Conservation (phyloP, 2,797 vertebrate genomes). For the Enteromius trimaculatus region DNA sequence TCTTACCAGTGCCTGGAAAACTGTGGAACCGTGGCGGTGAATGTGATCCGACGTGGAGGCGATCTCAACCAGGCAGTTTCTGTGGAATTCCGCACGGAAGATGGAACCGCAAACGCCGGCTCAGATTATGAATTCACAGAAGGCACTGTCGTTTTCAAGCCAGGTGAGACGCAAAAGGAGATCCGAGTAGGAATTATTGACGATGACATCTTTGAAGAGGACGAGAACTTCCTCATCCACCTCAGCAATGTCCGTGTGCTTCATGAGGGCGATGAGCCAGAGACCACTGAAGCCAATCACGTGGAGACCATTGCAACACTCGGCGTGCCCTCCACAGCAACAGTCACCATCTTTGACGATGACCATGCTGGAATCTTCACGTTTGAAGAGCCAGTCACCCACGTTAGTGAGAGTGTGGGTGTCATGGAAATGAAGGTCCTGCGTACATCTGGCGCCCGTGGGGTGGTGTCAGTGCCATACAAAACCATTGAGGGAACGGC, state of each 20-base stretch:
- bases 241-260: constrained; percentile 88
- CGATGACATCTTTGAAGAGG: constrained; percentile 98
- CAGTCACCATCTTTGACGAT: constrained; percentile 97
- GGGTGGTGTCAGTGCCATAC: constrained; percentile 93
- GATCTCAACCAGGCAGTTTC: constrained; percentile 88
- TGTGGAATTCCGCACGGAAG: constrained; percentile 96
- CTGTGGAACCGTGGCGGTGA: constrained; percentile 95
- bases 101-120: constrained; percentile 95
- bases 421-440: constrained; percentile 97
- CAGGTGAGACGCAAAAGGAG: constrained; percentile 93
- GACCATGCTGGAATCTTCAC: constrained; percentile 99
- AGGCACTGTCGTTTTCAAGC: constrained; percentile 92
- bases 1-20: constrained; percentile 98
- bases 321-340: constrained; percentile 86
- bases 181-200: constrained; percentile 96
- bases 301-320: constrained; percentile 85
- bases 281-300: constrained; percentile 83
- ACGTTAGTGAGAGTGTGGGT: constrained; percentile 96
- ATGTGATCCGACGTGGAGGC: constrained; percentile 89
- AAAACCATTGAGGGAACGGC: constrained; percentile 96
- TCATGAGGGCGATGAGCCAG: constrained; percentile 76
- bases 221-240: constrained; percentile 97
- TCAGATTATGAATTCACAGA: constrained; percentile 99
- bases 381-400: constrained; percentile 91
- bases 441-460: constrained; percentile 94